Conservation (phyloP, 2,797 vertebrate genomes). For the Sebastes trivittatus region DNA sequence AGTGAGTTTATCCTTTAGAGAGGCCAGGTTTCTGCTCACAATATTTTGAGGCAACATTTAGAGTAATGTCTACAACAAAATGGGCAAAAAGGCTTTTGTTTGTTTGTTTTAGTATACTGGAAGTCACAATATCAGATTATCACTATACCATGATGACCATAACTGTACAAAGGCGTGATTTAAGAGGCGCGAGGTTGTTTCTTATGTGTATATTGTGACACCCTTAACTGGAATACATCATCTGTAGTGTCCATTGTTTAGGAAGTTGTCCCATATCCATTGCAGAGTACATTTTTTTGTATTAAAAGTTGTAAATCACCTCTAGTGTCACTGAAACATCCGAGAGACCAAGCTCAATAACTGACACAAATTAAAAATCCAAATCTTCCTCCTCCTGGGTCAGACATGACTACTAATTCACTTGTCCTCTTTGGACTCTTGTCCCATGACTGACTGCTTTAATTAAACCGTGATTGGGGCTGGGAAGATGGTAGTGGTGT, state of each 20-base stretch:
- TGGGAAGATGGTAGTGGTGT: conserved; percentile 65
- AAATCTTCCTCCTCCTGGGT: conserved; percentile 55
- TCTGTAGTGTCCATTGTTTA: neutral
- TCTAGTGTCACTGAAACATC: conserved; percentile 25
- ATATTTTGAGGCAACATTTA: neutral
- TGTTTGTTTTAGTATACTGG: neutral
- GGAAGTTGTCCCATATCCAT: neutral
- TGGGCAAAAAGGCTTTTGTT: no score
- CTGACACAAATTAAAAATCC: conserved; percentile 47
- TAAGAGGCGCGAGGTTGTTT: no score
- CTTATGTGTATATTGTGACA: no score
- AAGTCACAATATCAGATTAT: no score
- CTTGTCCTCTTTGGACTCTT: conserved; percentile 58
- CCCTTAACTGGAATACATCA: neutral
- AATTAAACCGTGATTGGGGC: conserved; percentile 74
- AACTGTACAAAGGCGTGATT: no score
- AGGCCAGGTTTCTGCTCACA: neutral
- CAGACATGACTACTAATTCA: conserved; percentile 58
- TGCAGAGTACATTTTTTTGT: neutral
- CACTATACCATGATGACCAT: no score
- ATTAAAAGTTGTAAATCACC: neutral
- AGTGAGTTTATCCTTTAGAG: neutral
- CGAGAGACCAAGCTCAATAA: conserved; percentile 40
- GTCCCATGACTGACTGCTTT: conserved; percentile 68
- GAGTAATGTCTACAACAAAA: neutral